Evolutionary conservation across 2,113 vertebrate genomes (phyloP).

Genomic region (Hepsetus odoe): DNA sequence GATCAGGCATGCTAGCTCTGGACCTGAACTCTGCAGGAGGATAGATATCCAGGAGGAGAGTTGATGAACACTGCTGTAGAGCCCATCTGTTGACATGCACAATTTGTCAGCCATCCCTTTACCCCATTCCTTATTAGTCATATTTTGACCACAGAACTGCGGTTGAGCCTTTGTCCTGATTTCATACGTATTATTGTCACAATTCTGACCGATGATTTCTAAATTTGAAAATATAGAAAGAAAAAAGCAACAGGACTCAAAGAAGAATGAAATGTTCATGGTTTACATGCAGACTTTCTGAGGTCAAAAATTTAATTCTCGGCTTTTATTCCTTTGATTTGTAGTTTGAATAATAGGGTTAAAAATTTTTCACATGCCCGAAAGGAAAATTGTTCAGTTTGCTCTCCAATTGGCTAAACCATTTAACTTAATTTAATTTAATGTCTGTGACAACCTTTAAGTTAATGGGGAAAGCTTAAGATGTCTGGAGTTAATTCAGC

Average conservation of each 20-base stretch:
- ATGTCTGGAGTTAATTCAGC: too few species aligned
- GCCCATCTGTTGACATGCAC: neutral
- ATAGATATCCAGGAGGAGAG: neutral
- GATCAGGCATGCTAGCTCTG: neutral
- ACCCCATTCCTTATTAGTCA: neutral
- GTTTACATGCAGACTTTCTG: too few species aligned
- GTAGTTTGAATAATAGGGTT: too few species aligned
- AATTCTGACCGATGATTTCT: constrained; percentile 44
- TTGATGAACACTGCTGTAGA: neutral
- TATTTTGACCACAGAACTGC: neutral
- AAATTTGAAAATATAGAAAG: constrained; percentile 27
- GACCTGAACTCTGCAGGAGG: neutral
- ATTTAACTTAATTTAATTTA: too few species aligned
- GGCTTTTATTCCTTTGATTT: too few species aligned
- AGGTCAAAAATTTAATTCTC: too few species aligned
- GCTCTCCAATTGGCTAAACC: too few species aligned
- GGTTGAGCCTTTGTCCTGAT: constrained; percentile 15
- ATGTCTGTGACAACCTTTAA: too few species aligned
- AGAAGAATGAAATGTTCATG: too few species aligned
- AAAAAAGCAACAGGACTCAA: neutral
- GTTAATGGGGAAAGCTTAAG: too few species aligned
- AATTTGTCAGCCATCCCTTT: neutral
- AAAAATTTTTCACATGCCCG: too few species aligned
- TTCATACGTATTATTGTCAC: constrained; percentile 50
- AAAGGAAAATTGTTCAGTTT: too few species aligned